Evolutionary conservation across 2,888 invertebrate genomes (phyloP), one percentile per base, ranked within the genome.

Genomic region (Macrosoma leucophasiata): DNA sequence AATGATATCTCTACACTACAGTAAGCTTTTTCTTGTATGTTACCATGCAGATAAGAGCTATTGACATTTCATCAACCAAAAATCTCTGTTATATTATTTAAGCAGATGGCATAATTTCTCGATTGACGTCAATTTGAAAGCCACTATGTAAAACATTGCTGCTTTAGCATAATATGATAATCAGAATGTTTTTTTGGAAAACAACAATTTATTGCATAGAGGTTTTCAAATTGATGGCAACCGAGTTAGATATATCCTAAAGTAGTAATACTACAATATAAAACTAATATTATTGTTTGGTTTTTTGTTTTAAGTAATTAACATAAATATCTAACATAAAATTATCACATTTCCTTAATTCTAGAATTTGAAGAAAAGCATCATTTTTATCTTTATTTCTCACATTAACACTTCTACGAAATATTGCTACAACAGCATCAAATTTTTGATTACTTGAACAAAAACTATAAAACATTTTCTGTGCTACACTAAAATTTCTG

Each of bases 381-480:
- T 74, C 68, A 48, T 48, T 58, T 48, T 62, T 69, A 50, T 75
- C 73, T 40, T 60, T 66, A 25, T 58, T 75, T 43, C 84, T 73
- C 9, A 41, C 58, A 50, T 85, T 85, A 2, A 56, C 37, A 47
- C 64, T 55, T 52, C 74, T 69, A 33, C 51, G 47, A 50, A 73
- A 81, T 25, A 67, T 58, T 11, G 63, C 71, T 13, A 72, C 57
- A 13, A 84, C 54, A 29, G 73, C 51, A 44, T 76, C 56, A 31
- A 59, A 57, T 15, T 48, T 69, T 53, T 78, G 76, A 48, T 63
- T 72, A 27, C 50, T 59, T 20, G 60, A 46, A 53, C 84, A 85
- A 50, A 82, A 84, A 43, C 77, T 66, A 50, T 84, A 85, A 58
- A 85, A 84, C 19, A 82, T 36, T 49, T 73, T 74, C 53, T 85